Conservation (phyloP, 2,888 invertebrate genomes). For the Ernsta delagoae region DNA sequence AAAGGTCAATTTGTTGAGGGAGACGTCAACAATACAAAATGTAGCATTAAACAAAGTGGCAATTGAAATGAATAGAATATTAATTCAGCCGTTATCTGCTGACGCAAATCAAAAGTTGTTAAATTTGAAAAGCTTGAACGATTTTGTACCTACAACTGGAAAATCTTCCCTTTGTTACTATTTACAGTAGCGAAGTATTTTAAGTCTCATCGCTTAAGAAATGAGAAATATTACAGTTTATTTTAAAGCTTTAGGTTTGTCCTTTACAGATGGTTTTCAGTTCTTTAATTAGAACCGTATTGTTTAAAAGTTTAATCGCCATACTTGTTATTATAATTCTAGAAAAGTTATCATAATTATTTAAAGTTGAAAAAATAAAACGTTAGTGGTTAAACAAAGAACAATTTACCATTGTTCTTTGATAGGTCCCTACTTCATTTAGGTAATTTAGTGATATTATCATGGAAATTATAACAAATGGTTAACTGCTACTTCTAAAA, state of each 20-base stretch:
- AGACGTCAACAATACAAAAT: neutral
- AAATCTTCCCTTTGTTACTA: neutral
- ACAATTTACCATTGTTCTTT: too few relatives aligned
- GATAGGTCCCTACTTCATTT: too few relatives aligned
- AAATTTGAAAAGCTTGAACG: neutral
- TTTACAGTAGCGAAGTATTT: conserved; percentile 1
- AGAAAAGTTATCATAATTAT: neutral
- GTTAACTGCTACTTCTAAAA: too few relatives aligned
- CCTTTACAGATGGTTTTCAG: neutral
- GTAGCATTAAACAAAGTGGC: neutral
- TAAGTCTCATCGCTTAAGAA: conserved; percentile 2
- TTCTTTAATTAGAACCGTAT: neutral
- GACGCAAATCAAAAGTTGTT: neutral
- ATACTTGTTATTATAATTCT: neutral
- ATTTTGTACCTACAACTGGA: neutral
- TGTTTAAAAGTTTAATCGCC: neutral
- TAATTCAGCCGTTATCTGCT: neutral
- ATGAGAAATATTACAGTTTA: conserved; percentile 6
- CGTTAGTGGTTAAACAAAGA: too few relatives aligned
- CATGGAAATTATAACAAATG: too few relatives aligned
- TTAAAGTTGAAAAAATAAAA: too few relatives aligned
- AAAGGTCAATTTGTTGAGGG: neutral
- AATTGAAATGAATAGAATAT: conserved; percentile 3
- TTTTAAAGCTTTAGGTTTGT: neutral
- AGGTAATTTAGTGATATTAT: too few relatives aligned